Conservation (phyloP, 2,888 invertebrate genomes). For the Epirrhoe alternata region DNA sequence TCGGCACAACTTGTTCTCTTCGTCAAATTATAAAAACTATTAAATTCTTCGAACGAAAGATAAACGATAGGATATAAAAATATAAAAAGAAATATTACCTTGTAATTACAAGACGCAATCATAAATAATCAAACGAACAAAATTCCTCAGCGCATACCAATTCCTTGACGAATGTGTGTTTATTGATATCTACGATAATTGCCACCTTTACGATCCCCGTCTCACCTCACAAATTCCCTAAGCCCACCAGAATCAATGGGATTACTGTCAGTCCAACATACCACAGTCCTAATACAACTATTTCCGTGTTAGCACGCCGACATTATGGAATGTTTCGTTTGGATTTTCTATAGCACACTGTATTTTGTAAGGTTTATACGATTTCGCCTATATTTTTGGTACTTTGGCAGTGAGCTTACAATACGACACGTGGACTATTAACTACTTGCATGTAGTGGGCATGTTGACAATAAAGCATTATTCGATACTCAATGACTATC, state of each 20-base stretch:
- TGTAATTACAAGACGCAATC: background rate
- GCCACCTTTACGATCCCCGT: conserved; percentile 33
- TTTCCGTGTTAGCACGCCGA: conserved; percentile 38
- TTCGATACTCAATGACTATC: too few relatives aligned
- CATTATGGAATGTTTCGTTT: conserved; percentile 29
- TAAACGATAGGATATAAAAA: background rate
- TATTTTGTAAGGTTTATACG: background rate
- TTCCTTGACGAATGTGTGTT: conserved; percentile 29
- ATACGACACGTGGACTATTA: too few relatives aligned
- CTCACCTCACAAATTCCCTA: conserved; percentile 34
- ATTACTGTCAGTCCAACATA: conserved; percentile 30
- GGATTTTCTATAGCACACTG: conserved; percentile 8
- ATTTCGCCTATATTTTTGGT: too few relatives aligned
- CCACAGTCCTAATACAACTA: conserved; percentile 29
- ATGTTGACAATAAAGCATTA: too few relatives aligned
- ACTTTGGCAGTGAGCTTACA: too few relatives aligned
- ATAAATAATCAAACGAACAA: conserved; percentile 5
- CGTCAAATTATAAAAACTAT: background rate
- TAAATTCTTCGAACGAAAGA: too few relatives aligned
- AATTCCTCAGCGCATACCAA: conserved; percentile 12
- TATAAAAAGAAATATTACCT: background rate
- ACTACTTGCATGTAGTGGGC: too few relatives aligned
- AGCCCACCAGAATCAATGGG: conserved; percentile 28
- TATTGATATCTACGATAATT: conserved; percentile 25
- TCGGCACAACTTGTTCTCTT: too few relatives aligned